Conservation (phyloP, 2,888 invertebrate species). For the Taphrorychus bicolor region DNA sequence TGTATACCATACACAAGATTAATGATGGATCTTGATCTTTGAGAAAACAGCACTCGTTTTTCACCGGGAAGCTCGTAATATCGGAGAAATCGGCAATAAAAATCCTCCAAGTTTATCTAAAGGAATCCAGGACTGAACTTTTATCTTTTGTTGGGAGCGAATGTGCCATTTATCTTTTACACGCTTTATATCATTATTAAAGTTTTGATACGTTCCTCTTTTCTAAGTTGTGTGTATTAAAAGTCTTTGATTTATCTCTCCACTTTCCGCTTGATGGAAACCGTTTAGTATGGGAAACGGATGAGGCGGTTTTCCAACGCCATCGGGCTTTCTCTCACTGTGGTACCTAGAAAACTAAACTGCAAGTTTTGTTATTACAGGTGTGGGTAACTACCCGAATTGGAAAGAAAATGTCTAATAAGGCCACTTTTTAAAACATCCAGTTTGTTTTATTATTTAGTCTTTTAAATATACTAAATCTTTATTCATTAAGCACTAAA, state of each 20-base stretch:
- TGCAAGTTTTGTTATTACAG: too few species aligned
- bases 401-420: too few species aligned
- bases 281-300: not conserved
- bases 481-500: too few species aligned
- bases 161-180: constrained; percentile 30
- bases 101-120: constrained; percentile 18
- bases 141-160: constrained; percentile 24
- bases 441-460: too few species aligned
- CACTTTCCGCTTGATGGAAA: not conserved
- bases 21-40: constrained; percentile 16
- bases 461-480: too few species aligned
- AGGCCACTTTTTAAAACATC: too few species aligned
- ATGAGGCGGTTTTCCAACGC: too few species aligned
- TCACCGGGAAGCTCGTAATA: constrained; percentile 19
- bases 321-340: too few species aligned
- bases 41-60: constrained; percentile 7
- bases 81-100: constrained; percentile 24
- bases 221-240: constrained; percentile 16
- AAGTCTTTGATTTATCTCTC: constrained; percentile 11
- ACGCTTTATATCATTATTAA: constrained; percentile 32
- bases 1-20: constrained; percentile 7
- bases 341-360: too few species aligned
- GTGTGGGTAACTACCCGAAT: too few species aligned
- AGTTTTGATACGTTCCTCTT: constrained; percentile 30
- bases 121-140: constrained; percentile 21